Base-by-base conservation (phyloP, 2,888 invertebrate species). In the Dolichomitus sp. region DNA sequence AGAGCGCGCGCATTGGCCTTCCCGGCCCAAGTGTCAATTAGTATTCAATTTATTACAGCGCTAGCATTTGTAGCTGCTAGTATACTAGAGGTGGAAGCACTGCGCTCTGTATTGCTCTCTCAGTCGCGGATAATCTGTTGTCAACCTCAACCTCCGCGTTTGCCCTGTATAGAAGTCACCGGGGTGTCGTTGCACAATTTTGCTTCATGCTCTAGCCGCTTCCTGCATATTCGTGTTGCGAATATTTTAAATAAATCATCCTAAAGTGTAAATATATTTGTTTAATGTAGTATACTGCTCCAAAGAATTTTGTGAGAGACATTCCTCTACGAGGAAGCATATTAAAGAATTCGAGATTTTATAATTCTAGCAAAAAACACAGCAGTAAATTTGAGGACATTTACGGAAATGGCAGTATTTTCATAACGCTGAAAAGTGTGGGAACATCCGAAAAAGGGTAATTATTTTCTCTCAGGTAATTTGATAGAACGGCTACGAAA, bases 1-100 rank as follows among this genome's bases (percentile, higher is more conserved):
- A 59, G 82, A 81, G 79, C 70, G 65, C 72, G 66, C 73, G 87
- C 84, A 57, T 42, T 61, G 52, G 57, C 42, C 33, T 54, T 73
- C 52, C 57, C 72, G 42, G 75, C 54, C 84, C 87, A 80, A 85
- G 86, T 88, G 90, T 90, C 89, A 90, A 90, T 91, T 90, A 89
- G 89, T 87, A 90, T 90, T 91, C 88, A 88, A 91, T 90, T 90
- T 90, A 90, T 89, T 86, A 88, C 86, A 48, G 50, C 54, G 50
- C 76, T 19, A 50, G 17, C 42, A 19, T 19, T 11, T n/a, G 37
- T 12, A 73, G 52, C 59, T 76, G 57, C 68, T 52, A 61, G 45
- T 33, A 30, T 65, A 48, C 50, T 19, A 45, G 45, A 17, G 83
- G 54, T 79, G 79, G 84, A 84, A 87, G 84, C 85, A 83, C 81